A percentile compares a stretch with the other conserved stretches of the same genome.
Conservation (phyloP, 2,888 invertebrate species). For the Psylliodes chrysocephalus region DNA sequence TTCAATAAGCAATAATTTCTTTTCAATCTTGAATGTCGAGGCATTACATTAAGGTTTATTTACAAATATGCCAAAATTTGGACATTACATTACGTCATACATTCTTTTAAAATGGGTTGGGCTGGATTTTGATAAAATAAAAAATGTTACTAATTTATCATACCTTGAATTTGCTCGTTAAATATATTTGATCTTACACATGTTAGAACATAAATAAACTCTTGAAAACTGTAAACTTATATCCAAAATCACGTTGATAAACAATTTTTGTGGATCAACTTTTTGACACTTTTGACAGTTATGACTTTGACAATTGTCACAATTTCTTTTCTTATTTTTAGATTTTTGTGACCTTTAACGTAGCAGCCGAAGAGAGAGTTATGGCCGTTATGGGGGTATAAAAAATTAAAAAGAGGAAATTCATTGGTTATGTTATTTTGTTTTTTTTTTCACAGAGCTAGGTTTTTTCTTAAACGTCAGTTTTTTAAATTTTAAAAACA, state of each 20-base stretch:
- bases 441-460: too few species aligned
- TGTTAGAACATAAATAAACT: not conserved
- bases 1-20: slow-evolving; percentile 13
- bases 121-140: slow-evolving; percentile 3
- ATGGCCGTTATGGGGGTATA: too few species aligned
- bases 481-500: too few species aligned
- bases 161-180: slow-evolving; percentile 13
- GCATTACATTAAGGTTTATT: not conserved
- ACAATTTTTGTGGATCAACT: slow-evolving; percentile 21
- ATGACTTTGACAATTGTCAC: slow-evolving; percentile 3
- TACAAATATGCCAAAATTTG: slow-evolving; percentile 22
- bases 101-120: slow-evolving; percentile 38
- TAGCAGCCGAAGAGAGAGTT: too few species aligned
- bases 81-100: slow-evolving; percentile 48
- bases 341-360: too few species aligned
- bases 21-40: too few species aligned
- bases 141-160: not conserved
- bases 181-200: not conserved
- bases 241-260: slow-evolving; percentile 23
- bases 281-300: slow-evolving; percentile 9
- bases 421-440: too few species aligned
- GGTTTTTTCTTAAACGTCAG: too few species aligned
- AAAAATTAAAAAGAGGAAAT: too few species aligned
- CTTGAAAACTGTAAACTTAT: not conserved
- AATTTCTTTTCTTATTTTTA: too few species aligned